Conservation (phyloP, 2,113 vertebrate genomes). For the Speoplatyrhinus poulsoni region DNA sequence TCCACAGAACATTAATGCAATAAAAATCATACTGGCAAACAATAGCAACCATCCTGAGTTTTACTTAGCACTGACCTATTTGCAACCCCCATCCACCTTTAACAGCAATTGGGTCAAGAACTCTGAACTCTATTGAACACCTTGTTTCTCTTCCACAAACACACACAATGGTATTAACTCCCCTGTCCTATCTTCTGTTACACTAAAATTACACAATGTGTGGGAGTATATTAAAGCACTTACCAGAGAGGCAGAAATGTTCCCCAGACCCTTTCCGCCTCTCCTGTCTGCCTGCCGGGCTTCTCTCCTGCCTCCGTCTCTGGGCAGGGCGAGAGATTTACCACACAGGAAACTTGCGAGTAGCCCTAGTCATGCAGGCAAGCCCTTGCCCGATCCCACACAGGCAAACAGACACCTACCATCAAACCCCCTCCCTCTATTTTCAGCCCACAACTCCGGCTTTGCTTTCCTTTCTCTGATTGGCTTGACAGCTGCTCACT, state of each 20-base stretch:
- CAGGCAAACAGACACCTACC: slow-evolving; percentile 76
- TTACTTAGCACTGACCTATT: slow-evolving; percentile 60
- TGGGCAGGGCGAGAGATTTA: slow-evolving; percentile 73
- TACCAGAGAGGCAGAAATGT: slow-evolving; percentile 70
- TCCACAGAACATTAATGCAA: slow-evolving; percentile 12
- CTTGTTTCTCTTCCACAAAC: slow-evolving; percentile 10
- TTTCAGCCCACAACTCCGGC: slow-evolving; percentile 80
- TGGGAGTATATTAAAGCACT: slow-evolving; percentile 59
- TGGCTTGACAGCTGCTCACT: slow-evolving; percentile 74
- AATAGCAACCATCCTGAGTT: slow-evolving; percentile 34
- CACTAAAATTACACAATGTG: slow-evolving; percentile 54
- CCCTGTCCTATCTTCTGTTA: slow-evolving; percentile 49
- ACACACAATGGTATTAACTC: slow-evolving; percentile 50
- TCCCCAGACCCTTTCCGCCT: slow-evolving; percentile 61
- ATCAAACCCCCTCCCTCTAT: slow-evolving; percentile 67
- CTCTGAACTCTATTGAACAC: slow-evolving; percentile 69
- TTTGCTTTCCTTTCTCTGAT: slow-evolving; percentile 68
- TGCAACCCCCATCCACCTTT: slow-evolving; percentile 57
- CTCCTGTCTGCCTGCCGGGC: slow-evolving; percentile 64
- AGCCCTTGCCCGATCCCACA: slow-evolving; percentile 84
- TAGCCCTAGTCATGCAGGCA: slow-evolving; percentile 79
- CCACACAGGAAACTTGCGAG: slow-evolving; percentile 80
- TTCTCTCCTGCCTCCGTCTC: slow-evolving; percentile 72
- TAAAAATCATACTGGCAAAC: slow-evolving; percentile 20
- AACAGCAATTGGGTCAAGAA: slow-evolving; percentile 78